Evolutionary conservation across 2,797 vertebrate genomes (phyloP), one percentile per base, ranked within the genome.

Genomic region (Acipenser ruthenus): DNA sequence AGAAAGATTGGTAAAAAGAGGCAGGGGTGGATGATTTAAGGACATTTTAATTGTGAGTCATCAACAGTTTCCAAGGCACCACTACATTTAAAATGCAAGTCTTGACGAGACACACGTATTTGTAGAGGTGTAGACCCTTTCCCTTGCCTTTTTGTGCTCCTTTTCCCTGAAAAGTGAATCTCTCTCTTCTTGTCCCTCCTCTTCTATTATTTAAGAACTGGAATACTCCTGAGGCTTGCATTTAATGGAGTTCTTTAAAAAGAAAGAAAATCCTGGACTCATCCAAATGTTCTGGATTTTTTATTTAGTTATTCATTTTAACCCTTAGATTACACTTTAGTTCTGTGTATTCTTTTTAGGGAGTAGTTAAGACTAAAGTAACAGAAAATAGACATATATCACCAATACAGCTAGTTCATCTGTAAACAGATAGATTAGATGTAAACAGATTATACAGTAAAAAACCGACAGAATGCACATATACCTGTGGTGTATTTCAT

Each of bases 171-270:
- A 60, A 69, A 62, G 69, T 59, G 65, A 64, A 68, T 65, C 50
- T 65, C 9, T 67, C 60, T 63, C 65, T 60, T 53, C 48, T n/a
- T 49, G 50, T 53, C 62, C 70, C 70, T 53, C 18, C 53, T 72
- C 68, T 69, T 78, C 73, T 76, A 78, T 78, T 73, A 78, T 78
- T 78, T 71, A 78, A 71, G 64, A 72, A 3, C 23, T 37, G 67
- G 68, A 66, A 71, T 64, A 65, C 60, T 70, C 66, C 13, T 58
- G 55, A 58, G 55, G 13, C 13, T 58, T 58, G 55, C 55, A 58
- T 58, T 58, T 58, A 58, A 58, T 58, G 55, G 55, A 58, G 55
- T 58, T 13, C 55, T 58, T 58, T 58, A 11, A 58, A 58, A 58
- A 58, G 6, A 3, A 11, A 13, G 11, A 7, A n/a, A 58, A 11